Percentiles rank a stretch among this genome's conserved stretches.
Evolutionary conservation across 2,113 vertebrate species (phyloP).

Genomic region (Orycteropus afer): DNA sequence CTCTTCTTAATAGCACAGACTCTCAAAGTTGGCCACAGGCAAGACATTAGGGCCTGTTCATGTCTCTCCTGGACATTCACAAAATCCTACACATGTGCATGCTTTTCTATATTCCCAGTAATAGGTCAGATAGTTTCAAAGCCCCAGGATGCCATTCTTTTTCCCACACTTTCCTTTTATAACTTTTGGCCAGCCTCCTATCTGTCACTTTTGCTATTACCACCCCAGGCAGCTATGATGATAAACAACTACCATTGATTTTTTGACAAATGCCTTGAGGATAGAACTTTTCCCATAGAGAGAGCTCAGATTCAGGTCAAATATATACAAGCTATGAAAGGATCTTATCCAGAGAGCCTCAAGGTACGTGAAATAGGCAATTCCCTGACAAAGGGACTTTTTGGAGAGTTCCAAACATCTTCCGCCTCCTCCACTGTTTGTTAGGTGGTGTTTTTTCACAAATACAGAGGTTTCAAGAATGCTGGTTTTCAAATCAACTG

Average conservation of each 20-base stretch:
- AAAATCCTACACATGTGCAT: neutral
- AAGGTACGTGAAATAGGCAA: neutral
- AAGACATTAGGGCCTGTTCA: neutral
- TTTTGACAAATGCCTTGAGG: neutral
- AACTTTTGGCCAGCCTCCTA: neutral
- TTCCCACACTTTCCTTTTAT: neutral
- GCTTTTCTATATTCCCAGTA: neutral
- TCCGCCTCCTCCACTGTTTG: too few relatives aligned
- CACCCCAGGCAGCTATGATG: neutral
- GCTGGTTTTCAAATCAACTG: neutral
- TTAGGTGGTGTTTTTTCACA: neutral
- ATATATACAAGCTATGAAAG: neutral
- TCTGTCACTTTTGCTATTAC: neutral
- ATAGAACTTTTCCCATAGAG: neutral
- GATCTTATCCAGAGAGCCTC: neutral
- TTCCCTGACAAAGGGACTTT: neutral
- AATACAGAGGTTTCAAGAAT: neutral
- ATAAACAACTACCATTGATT: neutral
- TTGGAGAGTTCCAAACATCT: neutral
- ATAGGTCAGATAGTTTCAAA: neutral
- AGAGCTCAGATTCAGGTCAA: neutral
- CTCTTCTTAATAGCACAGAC: neutral
- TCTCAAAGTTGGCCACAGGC: too few relatives aligned
- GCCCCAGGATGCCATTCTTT: neutral
- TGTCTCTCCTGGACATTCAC: neutral